phyloP scores from a whole-genome alignment of 2,797 vertebrate species.

The Spinus pinus region DNA sequence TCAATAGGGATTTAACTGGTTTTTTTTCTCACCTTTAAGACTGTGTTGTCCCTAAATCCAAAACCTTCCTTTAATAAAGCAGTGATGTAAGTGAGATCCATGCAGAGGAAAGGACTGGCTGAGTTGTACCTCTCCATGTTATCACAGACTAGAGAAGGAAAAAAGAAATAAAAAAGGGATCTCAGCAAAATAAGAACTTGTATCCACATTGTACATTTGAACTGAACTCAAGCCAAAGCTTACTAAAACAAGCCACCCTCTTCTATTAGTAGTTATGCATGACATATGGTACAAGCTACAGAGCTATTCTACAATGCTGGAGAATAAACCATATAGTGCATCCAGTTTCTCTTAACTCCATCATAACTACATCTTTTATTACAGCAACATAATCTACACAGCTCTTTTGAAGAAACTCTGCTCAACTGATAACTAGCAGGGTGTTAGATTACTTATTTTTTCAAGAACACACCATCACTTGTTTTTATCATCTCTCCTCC shows the following conservation, averaged over 20 bases:
- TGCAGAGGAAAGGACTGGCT: constrained; percentile 94
- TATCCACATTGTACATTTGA: not conserved
- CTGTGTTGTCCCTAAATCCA: constrained; percentile 90
- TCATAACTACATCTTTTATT: not conserved
- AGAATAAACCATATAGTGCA: not conserved
- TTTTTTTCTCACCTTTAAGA: constrained; percentile 84
- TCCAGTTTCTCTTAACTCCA: not conserved
- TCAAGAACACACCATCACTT: not conserved
- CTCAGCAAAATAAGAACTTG: not conserved
- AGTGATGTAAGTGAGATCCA: constrained; percentile 97
- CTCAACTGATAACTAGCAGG: not conserved
- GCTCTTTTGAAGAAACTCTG: not conserved
- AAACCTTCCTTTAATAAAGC: constrained; percentile 96
- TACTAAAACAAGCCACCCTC: not conserved
- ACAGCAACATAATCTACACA: not conserved
- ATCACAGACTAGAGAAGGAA: constrained; percentile 85
- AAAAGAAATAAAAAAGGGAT: not conserved
- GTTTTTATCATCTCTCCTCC: not conserved
- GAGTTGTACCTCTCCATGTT: constrained; percentile 90
- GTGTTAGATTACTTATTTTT: not conserved
- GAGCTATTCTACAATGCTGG: not conserved
- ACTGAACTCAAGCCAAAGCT: not conserved
- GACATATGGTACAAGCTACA: not conserved
- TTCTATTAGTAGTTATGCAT: not conserved
- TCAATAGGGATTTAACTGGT: not conserved